Evolutionary conservation across 2,888 invertebrate genomes (phyloP), one percentile per base, ranked within the genome.

Genomic region (Dioctria rufipes): DNA sequence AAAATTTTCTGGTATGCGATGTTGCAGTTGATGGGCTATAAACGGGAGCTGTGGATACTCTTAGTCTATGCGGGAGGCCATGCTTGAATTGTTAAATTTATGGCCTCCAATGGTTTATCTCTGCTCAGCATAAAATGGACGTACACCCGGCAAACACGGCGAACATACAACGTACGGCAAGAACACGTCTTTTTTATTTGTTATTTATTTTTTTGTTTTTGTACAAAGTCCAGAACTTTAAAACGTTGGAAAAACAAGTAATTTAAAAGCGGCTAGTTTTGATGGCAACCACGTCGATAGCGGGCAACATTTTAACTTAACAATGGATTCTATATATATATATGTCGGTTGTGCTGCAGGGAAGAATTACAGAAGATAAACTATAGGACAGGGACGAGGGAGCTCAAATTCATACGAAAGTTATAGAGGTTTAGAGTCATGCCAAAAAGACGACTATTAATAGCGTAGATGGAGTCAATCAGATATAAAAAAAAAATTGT

Each of bases 251-350:
- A 73, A 25, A 75, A 77, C 46, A 42, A 46, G 63, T 77, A 63
- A 77, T 77, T 77, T 77, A 77, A 77, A 63, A 46, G 77, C 49
- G 63, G 77, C 61, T 43, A 77, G 63, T 77, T 77, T 66, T 77
- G 77, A 77, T 39, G 63, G 61, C 63, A 37, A 77, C 77, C 63
- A 43, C 60, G 49, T 58, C 73, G 63, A 77, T 77, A 63, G 25
- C 63, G 63, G 42, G 49, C 60, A 60, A 60, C 77, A 77, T 63
- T 77, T 77, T 63, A 77, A 77, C 77, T 77, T 77, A 63, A 43
- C 43, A 66, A 42, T 4, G 43, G 43, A 9, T 58, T 25, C 25
- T 25, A 0, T 25, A 25, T 25, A 25, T 2, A 0, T 25, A n/a
- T 42, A 61, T 42, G 61, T 61, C 49, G 54, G 63, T 37, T 13